Evolutionary conservation across 92 coral and sea anemone species (phyloP), one percentile per base, ranked within the genome.

Genomic region (Siderastrea siderea): DNA sequence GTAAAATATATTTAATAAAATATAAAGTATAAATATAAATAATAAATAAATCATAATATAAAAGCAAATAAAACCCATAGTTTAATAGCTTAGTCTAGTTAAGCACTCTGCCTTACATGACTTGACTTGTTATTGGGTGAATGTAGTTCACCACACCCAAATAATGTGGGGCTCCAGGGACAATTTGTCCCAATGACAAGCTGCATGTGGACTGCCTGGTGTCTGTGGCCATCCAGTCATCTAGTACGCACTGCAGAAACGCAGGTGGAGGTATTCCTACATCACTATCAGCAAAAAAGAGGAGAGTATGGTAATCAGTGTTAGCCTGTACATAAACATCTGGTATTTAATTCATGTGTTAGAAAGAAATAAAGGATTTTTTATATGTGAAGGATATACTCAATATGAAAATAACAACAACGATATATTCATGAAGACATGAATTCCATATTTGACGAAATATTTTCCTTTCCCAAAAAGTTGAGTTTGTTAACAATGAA

Each of bases 211-310:
- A 82, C 57, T 68, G 87, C 61, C 47, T 82, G 59, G 78, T 58
- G 59, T 82, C 78, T 47, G 87, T 82, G 61, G 62, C 78, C 63
- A 82, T 65, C 87, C 87, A 82, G 44, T 82, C 87, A 82, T 82
- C 87, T 15, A 82, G 49, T 16, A 79, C 63, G 69, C 26, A 50
- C 78, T 67, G 87, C 26, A 82, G 77, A 26, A 82, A 72, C 15
- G 26, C 63, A 47, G 79, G 87, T 68, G 66, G 78, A 52, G 78
- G 77, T 51, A 57, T 72, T 68, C 65, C 87, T 9, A 82, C 87
- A 82, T 82, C 87, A 58, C 87, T 82, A 50, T 75, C 7, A 52
- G 2, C 5, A 13, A 63, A 14, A 63, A 63, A 63, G 50, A 49
- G 75, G 15, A 46, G n/a, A 50, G 57, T 71, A 4, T n/a, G n/a